These are phyloP conservation scores for Saccostrea glomerata DNA, from an alignment of 1,140 invertebrate genomes.

Conservation along the genomic window DNA sequence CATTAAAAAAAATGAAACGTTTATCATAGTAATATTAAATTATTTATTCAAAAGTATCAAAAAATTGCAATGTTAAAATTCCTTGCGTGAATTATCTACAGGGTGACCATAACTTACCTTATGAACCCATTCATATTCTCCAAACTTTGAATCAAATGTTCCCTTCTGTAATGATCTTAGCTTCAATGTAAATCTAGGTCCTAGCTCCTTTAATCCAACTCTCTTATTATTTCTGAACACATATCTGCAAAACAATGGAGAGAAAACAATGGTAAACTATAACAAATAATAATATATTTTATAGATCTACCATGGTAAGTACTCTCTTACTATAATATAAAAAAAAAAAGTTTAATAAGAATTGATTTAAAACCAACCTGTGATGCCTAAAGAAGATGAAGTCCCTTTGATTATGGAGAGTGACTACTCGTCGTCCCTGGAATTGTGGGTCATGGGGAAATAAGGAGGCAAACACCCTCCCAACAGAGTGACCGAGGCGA, in stretches of 20 bases:
- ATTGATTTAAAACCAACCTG: constrained; percentile 82
- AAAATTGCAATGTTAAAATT: too few species aligned
- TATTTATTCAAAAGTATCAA: too few species aligned
- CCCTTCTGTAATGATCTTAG: constrained; percentile 96
- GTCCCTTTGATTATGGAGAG: constrained; percentile 99
- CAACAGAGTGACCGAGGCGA: constrained; percentile 92
- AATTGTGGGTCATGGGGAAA: constrained; percentile 99
- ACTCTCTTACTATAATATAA: not conserved
- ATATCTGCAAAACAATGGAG: constrained; percentile 84
- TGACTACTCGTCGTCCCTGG: constrained; percentile 93
- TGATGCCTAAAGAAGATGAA: constrained; percentile 99
- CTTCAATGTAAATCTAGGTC: constrained; percentile 96
- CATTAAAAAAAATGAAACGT: too few species aligned
- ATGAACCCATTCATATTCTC: constrained; percentile 98
- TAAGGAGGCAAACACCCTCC: constrained; percentile 95
- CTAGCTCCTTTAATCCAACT: constrained; percentile 93
- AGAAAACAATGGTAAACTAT: not conserved
- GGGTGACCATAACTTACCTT: constrained; percentile 82
- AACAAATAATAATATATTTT: not conserved
- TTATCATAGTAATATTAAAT: too few species aligned
- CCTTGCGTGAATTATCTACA: not conserved
- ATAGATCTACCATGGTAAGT: too few species aligned
- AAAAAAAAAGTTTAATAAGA: too few species aligned
- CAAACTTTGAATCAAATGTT: constrained; percentile 97
- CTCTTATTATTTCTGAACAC: constrained; percentile 92